Percentiles rank a stretch among this genome's conserved stretches.
Evolutionary conservation across 2,888 invertebrate species (phyloP).

Genomic region (Hypercompe scribonia): DNA sequence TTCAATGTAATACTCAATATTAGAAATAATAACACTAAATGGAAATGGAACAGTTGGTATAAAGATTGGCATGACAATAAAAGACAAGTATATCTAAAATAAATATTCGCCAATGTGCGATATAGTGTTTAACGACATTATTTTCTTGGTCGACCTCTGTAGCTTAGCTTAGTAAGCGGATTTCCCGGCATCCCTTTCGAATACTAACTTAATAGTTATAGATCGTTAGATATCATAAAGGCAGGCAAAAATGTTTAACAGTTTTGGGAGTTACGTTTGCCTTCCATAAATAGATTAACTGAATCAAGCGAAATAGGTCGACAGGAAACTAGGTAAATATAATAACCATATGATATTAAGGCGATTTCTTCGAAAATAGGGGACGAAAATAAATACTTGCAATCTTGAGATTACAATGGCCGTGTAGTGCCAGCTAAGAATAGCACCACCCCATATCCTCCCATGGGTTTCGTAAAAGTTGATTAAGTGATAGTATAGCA

Average conservation of each 20-base stretch:
- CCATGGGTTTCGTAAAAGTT: too few relatives aligned
- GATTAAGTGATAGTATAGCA: too few relatives aligned
- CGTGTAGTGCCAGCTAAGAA: too few relatives aligned
- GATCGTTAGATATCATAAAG: background rate
- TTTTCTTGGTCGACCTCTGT: slow-evolving; percentile 19
- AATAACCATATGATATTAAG: background rate
- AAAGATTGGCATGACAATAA: slow-evolving; percentile 67
- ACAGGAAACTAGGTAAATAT: background rate
- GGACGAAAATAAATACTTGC: background rate
- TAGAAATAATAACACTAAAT: slow-evolving; percentile 48
- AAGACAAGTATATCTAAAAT: slow-evolving; percentile 58
- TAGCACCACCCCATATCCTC: too few relatives aligned
- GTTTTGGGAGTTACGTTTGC: background rate
- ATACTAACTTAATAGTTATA: background rate
- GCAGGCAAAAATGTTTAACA: background rate
- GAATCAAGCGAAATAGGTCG: background rate
- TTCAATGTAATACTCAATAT: background rate
- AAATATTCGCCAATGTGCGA: slow-evolving; percentile 53
- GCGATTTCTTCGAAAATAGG: background rate
- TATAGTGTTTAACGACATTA: slow-evolving; percentile 53
- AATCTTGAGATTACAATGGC: background rate
- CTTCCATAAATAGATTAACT: background rate
- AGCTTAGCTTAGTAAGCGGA: background rate
- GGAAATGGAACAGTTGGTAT: slow-evolving; percentile 59
- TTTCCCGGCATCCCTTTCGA: slow-evolving; percentile 15